These are phyloP conservation scores for Papilio elwesi DNA, from an alignment of 2,888 invertebrate genomes.

Conservation along the genomic window DNA sequence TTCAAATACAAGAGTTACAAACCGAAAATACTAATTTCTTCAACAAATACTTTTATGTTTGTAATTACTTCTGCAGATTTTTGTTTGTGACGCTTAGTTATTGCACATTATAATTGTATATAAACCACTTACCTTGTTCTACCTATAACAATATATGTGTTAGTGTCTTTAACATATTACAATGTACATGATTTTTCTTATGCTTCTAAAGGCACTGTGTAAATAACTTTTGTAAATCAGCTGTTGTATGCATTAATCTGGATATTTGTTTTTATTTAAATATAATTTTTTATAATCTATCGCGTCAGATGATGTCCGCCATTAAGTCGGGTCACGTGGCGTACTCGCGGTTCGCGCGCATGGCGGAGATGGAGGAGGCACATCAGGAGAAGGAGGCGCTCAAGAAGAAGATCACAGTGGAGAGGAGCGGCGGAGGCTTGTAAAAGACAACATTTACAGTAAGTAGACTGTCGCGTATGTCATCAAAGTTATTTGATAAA, in stretches of 20 bases:
- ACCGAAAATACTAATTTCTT: neutral
- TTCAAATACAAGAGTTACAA: neutral
- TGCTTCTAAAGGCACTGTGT: neutral
- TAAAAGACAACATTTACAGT: conserved; percentile 69
- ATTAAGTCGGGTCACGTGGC: conserved; percentile 98
- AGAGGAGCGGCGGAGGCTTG: conserved; percentile 97
- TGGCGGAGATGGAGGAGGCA: conserved; percentile 96
- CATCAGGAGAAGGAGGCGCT: conserved; percentile 90
- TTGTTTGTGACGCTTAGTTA: too few relatives aligned
- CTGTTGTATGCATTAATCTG: neutral
- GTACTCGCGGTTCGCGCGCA: conserved; percentile 96
- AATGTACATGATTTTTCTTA: neutral
- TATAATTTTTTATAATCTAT: conserved; percentile 18
- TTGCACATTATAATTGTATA: too few relatives aligned
- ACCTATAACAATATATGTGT: too few relatives aligned
- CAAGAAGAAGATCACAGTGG: conserved; percentile 93
- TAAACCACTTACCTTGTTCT: too few relatives aligned
- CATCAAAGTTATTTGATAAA: neutral
- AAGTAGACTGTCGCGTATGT: neutral
- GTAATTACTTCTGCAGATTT: too few relatives aligned
- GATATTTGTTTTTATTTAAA: neutral
- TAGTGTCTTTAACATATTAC: too few relatives aligned
- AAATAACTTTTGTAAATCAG: neutral
- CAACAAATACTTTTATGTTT: too few relatives aligned
- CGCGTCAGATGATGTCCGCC: conserved; percentile 97